Conservation (phyloP, 2,797 vertebrate species). For the Selene dorsalis region DNA sequence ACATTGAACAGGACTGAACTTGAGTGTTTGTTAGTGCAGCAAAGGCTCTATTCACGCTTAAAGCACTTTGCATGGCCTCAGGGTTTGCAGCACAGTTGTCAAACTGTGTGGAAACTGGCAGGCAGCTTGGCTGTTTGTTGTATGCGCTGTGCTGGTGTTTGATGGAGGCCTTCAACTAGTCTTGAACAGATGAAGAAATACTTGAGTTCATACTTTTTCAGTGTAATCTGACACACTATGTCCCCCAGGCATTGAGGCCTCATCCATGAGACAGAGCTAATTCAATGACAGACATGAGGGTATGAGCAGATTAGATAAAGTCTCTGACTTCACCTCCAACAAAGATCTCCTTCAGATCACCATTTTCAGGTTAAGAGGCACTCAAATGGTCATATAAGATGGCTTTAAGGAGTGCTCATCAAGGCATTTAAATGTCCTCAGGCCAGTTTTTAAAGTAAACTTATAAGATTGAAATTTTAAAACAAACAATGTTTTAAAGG, state of each 20-base stretch:
- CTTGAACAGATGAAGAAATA: slow-evolving; percentile 56
- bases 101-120: slow-evolving; percentile 58
- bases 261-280: slow-evolving; percentile 16
- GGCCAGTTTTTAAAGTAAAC: neutral
- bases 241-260: slow-evolving; percentile 9
- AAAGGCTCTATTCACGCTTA: slow-evolving; percentile 38
- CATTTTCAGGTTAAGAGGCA: slow-evolving; percentile 21
- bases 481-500: too few relatives aligned
- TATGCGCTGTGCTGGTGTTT: slow-evolving; percentile 45
- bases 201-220: slow-evolving; percentile 54
- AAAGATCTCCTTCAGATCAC: slow-evolving; percentile 27
- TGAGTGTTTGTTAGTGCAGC: slow-evolving; percentile 58
- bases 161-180: slow-evolving; percentile 39
- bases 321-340: slow-evolving; percentile 5
- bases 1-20: slow-evolving; percentile 57
- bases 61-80: slow-evolving; percentile 49
- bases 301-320: slow-evolving; percentile 23
- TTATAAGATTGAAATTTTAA: neutral
- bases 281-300: slow-evolving; percentile 32
- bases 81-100: slow-evolving; percentile 49
- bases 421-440: neutral
- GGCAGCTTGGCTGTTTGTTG: slow-evolving; percentile 41
- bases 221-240: slow-evolving; percentile 38
- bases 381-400: neutral
- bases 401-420: neutral